Evolutionary conservation across 2,888 invertebrate genomes (phyloP).

Genomic region (Melangyna quadrimaculata): DNA sequence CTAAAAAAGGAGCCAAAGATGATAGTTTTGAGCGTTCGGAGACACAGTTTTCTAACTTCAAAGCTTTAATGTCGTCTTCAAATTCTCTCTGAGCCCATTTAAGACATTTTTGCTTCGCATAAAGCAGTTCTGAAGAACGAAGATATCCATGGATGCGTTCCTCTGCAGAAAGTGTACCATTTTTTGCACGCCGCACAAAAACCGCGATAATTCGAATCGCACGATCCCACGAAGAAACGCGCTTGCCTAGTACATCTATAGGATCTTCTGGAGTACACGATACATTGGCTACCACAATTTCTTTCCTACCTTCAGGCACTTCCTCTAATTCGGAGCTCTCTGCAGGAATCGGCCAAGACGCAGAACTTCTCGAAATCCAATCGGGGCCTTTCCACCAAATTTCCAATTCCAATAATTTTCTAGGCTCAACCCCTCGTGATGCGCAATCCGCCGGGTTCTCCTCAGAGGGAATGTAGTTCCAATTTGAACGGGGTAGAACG

Average conservation of each 20-base stretch:
- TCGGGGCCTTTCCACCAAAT: too few species aligned
- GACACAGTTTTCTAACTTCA: background rate
- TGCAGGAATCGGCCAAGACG: background rate
- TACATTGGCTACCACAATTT: background rate
- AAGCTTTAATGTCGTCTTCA: background rate
- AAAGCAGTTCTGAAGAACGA: background rate
- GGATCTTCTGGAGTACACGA: background rate
- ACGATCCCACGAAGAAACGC: background rate
- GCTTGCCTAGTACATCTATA: background rate
- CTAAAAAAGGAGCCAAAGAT: too few species aligned
- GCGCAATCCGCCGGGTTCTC: background rate
- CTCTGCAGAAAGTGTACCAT: background rate
- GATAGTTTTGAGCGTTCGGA: background rate
- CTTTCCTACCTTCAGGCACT: background rate
- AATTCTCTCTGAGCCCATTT: background rate
- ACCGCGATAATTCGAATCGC: background rate
- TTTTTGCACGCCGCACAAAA: background rate
- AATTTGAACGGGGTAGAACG: background rate
- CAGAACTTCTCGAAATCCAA: too few species aligned
- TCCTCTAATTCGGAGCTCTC: background rate
- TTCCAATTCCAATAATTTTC: too few species aligned
- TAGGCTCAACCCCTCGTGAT: background rate
- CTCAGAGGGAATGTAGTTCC: slow-evolving; percentile 61
- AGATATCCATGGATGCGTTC: background rate
- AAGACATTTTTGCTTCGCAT: slow-evolving; percentile 11